phyloP scores from a whole-genome alignment of 2,797 vertebrate species.

The Nothura maculosa region DNA sequence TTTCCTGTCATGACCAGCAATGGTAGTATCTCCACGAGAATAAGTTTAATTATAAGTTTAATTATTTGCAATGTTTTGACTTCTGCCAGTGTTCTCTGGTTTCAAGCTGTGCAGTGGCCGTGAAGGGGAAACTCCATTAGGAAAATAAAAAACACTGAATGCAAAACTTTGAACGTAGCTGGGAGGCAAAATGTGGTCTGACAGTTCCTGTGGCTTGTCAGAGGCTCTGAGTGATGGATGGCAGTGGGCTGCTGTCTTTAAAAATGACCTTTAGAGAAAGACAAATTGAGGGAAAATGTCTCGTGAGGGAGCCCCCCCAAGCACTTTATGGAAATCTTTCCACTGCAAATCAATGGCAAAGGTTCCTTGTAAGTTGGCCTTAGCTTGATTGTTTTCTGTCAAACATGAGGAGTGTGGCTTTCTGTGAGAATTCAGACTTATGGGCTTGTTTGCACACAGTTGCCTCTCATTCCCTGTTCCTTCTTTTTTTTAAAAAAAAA shows the following conservation, averaged over 20 bases:
- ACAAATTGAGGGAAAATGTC: conserved; percentile 38
- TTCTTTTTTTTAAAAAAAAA: background rate
- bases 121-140: conserved; percentile 10
- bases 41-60: background rate
- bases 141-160: background rate
- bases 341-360: conserved; percentile 21
- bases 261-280: conserved; percentile 52
- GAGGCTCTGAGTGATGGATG: conserved; percentile 25
- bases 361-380: conserved; percentile 6
- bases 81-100: background rate
- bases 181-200: conserved; percentile 13
- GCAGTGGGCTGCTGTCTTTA: conserved; percentile 38
- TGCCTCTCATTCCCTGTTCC: background rate
- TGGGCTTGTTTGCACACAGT: background rate
- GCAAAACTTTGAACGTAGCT: background rate
- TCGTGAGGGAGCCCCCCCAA: background rate
- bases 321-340: conserved; percentile 20
- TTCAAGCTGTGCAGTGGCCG: background rate
- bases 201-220: conserved; percentile 52
- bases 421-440: background rate
- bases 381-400: conserved; percentile 50
- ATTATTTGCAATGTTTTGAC: background rate
- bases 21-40: background rate
- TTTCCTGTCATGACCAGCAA: background rate
- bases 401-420: background rate